These are phyloP conservation scores for Bostrychus sinensis DNA, from an alignment of 2,113 vertebrate species.

Conservation along the genomic window DNA sequence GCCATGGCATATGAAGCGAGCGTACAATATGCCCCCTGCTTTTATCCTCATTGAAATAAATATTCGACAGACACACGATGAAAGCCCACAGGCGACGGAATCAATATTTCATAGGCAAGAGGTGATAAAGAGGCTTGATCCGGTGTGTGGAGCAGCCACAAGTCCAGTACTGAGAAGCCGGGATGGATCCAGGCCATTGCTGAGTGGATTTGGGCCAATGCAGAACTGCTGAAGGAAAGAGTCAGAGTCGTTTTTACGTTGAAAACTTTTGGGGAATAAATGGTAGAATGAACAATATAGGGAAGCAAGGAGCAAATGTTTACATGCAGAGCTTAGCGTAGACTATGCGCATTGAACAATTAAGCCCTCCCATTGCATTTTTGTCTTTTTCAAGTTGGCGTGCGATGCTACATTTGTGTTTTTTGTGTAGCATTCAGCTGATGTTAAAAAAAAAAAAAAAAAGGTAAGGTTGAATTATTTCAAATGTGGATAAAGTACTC, in stretches of 20 bases:
- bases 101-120: slow-evolving; percentile 67
- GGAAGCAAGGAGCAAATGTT: background rate
- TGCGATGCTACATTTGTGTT: too few species aligned
- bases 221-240: slow-evolving; percentile 58
- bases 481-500: too few species aligned
- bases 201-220: slow-evolving; percentile 49
- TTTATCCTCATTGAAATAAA: slow-evolving; percentile 50
- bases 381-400: too few species aligned
- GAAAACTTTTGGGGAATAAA: slow-evolving; percentile 45
- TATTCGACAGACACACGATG: slow-evolving; percentile 59
- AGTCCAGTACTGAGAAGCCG: slow-evolving; percentile 43
- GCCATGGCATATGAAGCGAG: slow-evolving; percentile 48
- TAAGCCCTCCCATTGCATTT: too few species aligned
- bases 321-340: too few species aligned
- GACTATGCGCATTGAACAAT: too few species aligned
- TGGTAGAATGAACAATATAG: slow-evolving; percentile 16
- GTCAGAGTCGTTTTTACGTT: slow-evolving; percentile 34
- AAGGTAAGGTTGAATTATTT: too few species aligned
- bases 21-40: slow-evolving; percentile 31
- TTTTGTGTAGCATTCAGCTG: too few species aligned
- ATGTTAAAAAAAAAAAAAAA: too few species aligned
- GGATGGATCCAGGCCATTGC: slow-evolving; percentile 55
- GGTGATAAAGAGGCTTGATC: slow-evolving; percentile 66
- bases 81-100: slow-evolving; percentile 61
- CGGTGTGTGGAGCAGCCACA: slow-evolving; percentile 47